These are phyloP conservation scores for Dasypogon diadema DNA, from an alignment of 2,888 invertebrate species.

Conservation along the genomic window DNA sequence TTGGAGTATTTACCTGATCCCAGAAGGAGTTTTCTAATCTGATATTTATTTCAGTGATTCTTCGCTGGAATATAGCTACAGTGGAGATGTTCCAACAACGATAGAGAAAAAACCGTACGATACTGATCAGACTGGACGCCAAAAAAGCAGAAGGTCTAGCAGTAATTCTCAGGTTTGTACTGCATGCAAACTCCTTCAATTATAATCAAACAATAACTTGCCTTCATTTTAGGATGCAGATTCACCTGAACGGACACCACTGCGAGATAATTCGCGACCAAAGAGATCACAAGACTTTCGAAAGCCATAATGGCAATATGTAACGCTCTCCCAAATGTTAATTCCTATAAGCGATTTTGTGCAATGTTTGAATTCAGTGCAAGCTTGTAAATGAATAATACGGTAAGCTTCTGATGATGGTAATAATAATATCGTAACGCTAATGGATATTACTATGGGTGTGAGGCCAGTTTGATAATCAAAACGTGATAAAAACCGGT, in stretches of 20 bases:
- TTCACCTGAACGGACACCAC: conserved; percentile 6
- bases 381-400: neutral
- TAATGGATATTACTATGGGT: neutral
- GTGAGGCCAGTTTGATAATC: conserved; percentile 28
- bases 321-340: conserved; percentile 3
- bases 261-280: conserved; percentile 23
- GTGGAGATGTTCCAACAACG: conserved; percentile 63
- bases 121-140: neutral
- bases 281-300: conserved; percentile 45
- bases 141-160: conserved; percentile 22
- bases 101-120: conserved; percentile 52
- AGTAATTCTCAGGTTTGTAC: conserved; percentile 15
- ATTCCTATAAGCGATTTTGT: conserved; percentile 10
- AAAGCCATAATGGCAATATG: conserved; percentile 18
- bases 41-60: conserved; percentile 69
- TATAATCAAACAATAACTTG: neutral
- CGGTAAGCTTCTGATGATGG: neutral
- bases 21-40: neutral
- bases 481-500: conserved; percentile 45
- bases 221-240: conserved; percentile 15
- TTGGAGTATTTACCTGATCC: too few species aligned
- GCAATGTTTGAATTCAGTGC: neutral
- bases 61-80: conserved; percentile 72
- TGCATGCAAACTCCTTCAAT: neutral
- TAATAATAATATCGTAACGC: too few species aligned